Conservation (phyloP, 2,888 invertebrate species). For the Pelosia muscerda region DNA sequence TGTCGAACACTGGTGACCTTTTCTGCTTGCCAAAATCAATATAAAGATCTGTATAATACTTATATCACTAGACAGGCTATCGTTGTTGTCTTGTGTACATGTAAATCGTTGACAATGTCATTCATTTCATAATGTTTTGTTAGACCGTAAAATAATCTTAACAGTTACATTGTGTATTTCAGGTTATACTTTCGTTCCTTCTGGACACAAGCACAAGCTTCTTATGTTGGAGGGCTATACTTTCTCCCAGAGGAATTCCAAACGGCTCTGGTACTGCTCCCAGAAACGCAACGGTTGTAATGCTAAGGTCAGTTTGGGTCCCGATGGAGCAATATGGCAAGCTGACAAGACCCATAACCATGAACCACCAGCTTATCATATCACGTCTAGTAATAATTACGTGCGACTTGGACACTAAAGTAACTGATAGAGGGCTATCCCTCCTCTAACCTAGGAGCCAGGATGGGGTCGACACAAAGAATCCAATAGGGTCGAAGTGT, state of each 20-base stretch:
- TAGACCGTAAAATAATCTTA: not conserved
- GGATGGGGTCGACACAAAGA: too few species aligned
- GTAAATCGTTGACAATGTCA: not conserved
- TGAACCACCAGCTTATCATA: not conserved
- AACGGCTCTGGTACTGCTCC: conserved; percentile 47
- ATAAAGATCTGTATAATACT: too few species aligned
- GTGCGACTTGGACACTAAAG: not conserved
- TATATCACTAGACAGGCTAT: too few species aligned
- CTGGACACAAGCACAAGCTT: conserved; percentile 32
- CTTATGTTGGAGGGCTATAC: conserved; percentile 40
- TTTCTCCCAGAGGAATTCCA: conserved; percentile 27
- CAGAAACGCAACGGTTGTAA: conserved; percentile 25
- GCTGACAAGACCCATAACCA: not conserved
- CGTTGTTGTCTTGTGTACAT: too few species aligned
- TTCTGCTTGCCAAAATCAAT: too few species aligned
- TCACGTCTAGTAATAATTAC: not conserved
- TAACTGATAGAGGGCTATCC: too few species aligned
- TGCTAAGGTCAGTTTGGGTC: not conserved
- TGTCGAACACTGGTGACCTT: too few species aligned
- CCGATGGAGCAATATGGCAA: not conserved
- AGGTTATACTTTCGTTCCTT: conserved; percentile 40
- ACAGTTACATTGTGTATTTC: conserved; percentile 9
- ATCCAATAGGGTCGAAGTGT: too few species aligned
- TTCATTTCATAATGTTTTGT: not conserved
- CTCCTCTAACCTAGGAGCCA: too few species aligned